phyloP scores from a whole-genome alignment of 1,140 invertebrate genomes.

The Leucophenga varia region DNA sequence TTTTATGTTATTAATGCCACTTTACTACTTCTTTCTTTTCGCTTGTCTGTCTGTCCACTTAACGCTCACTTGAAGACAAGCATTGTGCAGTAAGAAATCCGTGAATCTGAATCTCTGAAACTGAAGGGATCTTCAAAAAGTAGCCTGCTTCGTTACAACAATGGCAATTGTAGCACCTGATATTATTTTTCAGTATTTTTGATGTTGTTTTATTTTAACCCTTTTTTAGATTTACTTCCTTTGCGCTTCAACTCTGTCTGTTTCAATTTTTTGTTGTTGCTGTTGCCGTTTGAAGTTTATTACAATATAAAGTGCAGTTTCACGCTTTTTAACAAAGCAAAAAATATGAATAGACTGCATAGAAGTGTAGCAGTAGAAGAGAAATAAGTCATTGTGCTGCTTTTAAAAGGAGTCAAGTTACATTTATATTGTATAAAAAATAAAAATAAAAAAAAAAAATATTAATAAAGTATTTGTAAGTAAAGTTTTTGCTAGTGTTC shows the following conservation, averaged over 20 bases:
- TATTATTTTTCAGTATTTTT: not conserved
- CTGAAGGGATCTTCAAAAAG: no score
- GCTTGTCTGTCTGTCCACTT: constrained; percentile 29
- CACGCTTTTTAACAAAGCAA: constrained; percentile 37
- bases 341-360: constrained; percentile 42
- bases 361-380: no score
- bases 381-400: no score
- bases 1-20: constrained; percentile 46
- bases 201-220: not conserved
- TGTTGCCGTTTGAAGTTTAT: constrained; percentile 6
- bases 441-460: not conserved
- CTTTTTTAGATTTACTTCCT: not conserved
- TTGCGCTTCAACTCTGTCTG: no score
- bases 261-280: no score
- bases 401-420: no score
- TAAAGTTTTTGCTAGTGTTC: constrained; percentile 1
- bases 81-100: no score
- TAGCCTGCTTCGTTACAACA: no score
- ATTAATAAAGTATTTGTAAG: constrained; percentile 12
- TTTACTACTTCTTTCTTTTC: constrained; percentile 33
- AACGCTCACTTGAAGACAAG: constrained; percentile 10
- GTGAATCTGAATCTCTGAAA: no score
- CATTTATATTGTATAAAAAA: no score
- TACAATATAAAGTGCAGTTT: constrained; percentile 39
- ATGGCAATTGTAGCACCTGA: not conserved